Percentiles rank a stretch among this genome's conserved stretches.
Conservation (phyloP, 2,888 invertebrate species). For the Cordilura impudica region DNA sequence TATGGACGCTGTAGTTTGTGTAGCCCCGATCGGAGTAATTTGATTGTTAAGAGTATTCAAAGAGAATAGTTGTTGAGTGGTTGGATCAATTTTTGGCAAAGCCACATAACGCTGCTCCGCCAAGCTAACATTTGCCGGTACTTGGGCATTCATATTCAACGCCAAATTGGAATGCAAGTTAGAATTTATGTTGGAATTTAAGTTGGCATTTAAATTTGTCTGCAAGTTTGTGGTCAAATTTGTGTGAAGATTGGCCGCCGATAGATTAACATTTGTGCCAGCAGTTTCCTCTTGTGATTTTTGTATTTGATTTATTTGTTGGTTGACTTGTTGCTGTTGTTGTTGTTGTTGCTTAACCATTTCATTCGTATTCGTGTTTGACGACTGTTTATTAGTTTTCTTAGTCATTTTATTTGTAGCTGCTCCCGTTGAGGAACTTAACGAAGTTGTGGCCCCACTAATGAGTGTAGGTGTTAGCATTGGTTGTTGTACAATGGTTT, state of each 20-base stretch:
- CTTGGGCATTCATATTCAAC: conserved; percentile 59
- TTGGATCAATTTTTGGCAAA: conserved; percentile 75
- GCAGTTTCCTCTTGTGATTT: background rate
- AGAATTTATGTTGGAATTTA: background rate
- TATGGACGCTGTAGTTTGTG: conserved; percentile 76
- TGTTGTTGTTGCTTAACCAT: conserved; percentile 13
- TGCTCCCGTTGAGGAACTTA: conserved; percentile 50
- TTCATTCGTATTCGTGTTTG: conserved; percentile 26
- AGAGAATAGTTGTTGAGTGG: conserved; percentile 77
- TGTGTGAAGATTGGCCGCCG: background rate
- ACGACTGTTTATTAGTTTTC: conserved; percentile 43
- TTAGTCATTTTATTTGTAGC: conserved; percentile 65
- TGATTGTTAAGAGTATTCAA: conserved; percentile 77
- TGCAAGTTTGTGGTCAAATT: conserved; percentile 45
- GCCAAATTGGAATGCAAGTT: background rate
- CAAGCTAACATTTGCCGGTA: conserved; percentile 49
- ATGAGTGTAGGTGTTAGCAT: conserved; percentile 67
- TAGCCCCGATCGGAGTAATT: conserved; percentile 77
- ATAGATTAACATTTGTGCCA: no score
- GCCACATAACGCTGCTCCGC: conserved; percentile 74
- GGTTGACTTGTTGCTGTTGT: background rate
- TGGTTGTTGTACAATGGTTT: conserved; percentile 66
- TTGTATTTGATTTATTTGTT: conserved; percentile 16
- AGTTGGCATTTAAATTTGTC: conserved; percentile 43
- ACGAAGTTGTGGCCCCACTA: conserved; percentile 11